A percentile compares a stretch with the other conserved stretches of the same genome.
Evolutionary conservation across 2,113 vertebrate genomes (phyloP).

Genomic region (Trinectes maculatus): DNA sequence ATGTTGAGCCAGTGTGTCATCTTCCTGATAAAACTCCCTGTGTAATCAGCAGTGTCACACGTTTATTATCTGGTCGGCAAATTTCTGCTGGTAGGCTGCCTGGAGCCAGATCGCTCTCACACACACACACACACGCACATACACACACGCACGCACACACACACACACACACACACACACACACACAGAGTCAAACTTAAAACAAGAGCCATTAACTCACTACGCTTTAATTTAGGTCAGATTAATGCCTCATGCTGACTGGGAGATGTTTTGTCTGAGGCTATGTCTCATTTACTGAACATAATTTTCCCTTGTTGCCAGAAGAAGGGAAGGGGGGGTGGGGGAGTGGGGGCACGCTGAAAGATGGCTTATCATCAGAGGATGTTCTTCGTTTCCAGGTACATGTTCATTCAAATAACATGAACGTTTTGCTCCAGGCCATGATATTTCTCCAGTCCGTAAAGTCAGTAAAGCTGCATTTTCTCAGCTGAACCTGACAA

Average conservation of each 20-base stretch:
- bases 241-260: constrained; percentile 7
- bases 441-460: not conserved
- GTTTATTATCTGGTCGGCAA: not conserved
- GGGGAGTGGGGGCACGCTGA: not conserved
- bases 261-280: constrained; percentile 9
- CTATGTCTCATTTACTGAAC: not conserved
- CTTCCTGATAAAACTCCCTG: not conserved
- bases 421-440: not conserved
- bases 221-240: constrained; percentile 11
- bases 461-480: no score
- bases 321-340: no score
- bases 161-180: not conserved
- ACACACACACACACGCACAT: not conserved
- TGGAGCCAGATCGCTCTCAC: not conserved
- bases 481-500: not conserved
- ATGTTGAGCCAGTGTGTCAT: not conserved
- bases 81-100: not conserved
- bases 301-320: constrained; percentile 8
- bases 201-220: constrained; percentile 10
- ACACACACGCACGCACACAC: not conserved
- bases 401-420: not conserved
- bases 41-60: not conserved
- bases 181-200: not conserved
- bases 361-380: not conserved
- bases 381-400: constrained; percentile 2